Evolutionary conservation across 2,113 vertebrate genomes (phyloP).

Genomic region (Tauraco erythrolophus): DNA sequence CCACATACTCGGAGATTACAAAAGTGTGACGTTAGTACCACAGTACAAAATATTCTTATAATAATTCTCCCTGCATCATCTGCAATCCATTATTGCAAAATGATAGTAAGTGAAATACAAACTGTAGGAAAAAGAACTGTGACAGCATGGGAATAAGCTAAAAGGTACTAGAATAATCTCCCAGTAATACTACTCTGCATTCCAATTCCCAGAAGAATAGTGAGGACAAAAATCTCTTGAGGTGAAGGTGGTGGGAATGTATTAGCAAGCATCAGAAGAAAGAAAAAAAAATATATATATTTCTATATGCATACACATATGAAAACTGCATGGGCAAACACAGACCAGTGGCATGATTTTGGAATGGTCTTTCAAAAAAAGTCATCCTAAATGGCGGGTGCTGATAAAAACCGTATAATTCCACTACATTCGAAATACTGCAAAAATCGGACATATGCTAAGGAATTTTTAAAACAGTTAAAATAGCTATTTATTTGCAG

Average conservation of each 20-base stretch:
- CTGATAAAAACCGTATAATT: neutral
- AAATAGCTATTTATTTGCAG: neutral
- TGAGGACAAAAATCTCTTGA: neutral
- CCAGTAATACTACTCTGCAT: neutral
- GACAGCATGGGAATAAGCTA: neutral
- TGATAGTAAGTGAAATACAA: neutral
- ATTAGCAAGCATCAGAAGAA: neutral
- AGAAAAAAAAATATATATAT: neutral
- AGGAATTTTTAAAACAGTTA: neutral
- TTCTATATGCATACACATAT: neutral
- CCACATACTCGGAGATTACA: neutral
- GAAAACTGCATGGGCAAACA: neutral
- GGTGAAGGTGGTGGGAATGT: neutral
- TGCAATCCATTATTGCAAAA: neutral
- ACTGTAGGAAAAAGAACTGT: neutral
- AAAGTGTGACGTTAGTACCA: neutral
- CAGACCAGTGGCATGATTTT: neutral
- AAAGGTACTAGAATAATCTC: neutral
- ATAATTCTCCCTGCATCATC: neutral
- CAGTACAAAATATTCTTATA: neutral
- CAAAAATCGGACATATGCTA: neutral
- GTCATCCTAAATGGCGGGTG: neutral
- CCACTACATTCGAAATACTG: neutral
- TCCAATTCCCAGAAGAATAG: neutral
- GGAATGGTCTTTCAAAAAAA: neutral